Conservation (phyloP, 2,888 invertebrate species). For the Habroteleia sp. region DNA sequence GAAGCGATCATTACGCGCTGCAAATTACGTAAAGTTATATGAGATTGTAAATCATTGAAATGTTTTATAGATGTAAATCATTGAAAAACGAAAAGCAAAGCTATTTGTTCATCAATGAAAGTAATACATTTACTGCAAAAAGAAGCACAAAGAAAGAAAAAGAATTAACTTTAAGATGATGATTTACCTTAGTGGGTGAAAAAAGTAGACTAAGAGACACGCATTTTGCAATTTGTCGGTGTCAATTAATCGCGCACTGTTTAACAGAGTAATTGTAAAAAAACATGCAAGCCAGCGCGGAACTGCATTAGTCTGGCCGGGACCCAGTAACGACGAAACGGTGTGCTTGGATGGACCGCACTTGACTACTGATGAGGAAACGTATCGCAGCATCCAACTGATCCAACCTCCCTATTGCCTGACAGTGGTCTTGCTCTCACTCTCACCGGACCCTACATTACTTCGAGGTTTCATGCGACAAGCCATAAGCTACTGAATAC, state of each 20-base stretch:
- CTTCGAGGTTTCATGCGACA: constrained; percentile 43
- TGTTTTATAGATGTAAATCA: constrained; percentile 35
- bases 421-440: constrained; percentile 59
- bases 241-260: constrained; percentile 34
- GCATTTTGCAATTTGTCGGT: constrained; percentile 6
- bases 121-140: neutral
- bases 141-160: neutral
- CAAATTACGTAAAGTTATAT: constrained; percentile 46
- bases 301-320: constrained; percentile 15
- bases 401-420: constrained; percentile 70
- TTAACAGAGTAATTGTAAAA: constrained; percentile 23
- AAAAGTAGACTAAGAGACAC: constrained; percentile 10
- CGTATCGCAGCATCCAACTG: constrained; percentile 72
- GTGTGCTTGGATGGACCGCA: constrained; percentile 67
- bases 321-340: constrained; percentile 37
- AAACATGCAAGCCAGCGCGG: constrained; percentile 1
- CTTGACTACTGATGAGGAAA: constrained; percentile 79
- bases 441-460: constrained; percentile 61
- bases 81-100: constrained; percentile 6
- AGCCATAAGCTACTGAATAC: neutral
- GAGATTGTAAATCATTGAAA: constrained; percentile 27
- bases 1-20: constrained; percentile 32
- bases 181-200: constrained; percentile 27
- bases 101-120: constrained; percentile 8
- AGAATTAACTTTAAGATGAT: constrained; percentile 19